Evolutionary conservation across 1,140 invertebrate genomes (phyloP).

Genomic region (Scaptomyza graminum): DNA sequence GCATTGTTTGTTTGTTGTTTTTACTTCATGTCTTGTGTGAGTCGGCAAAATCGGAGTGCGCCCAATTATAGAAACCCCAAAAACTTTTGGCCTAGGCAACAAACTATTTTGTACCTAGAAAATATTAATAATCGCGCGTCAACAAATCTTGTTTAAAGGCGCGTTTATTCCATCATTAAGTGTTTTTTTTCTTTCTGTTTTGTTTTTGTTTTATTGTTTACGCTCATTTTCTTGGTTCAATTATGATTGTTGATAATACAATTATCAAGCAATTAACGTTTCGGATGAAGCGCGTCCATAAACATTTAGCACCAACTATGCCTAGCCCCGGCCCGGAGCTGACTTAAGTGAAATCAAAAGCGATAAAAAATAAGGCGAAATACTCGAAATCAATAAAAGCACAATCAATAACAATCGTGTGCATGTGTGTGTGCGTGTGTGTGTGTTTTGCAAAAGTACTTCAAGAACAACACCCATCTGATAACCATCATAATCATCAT

Average conservation of each 20-base stretch:
- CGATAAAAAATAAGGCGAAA: slow-evolving; percentile 28
- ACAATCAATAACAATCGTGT: slow-evolving; percentile 48
- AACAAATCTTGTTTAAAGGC: slow-evolving; percentile 12
- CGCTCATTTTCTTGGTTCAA: slow-evolving; percentile 43
- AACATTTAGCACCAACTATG: slow-evolving; percentile 18
- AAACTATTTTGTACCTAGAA: not conserved
- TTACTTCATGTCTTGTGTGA: not conserved
- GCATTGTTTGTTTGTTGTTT: no score
- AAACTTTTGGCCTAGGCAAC: slow-evolving; percentile 33
- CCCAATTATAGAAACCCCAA: slow-evolving; percentile 41
- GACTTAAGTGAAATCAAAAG: slow-evolving; percentile 38
- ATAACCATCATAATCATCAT: slow-evolving; percentile 1
- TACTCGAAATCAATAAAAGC: slow-evolving; percentile 29
- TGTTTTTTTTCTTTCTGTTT: not conserved
- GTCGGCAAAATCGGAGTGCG: slow-evolving; percentile 59
- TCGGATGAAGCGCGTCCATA: slow-evolving; percentile 60
- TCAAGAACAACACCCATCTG: slow-evolving; percentile 29
- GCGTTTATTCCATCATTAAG: slow-evolving; percentile 36
- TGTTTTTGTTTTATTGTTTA: slow-evolving; percentile 27
- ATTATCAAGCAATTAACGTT: slow-evolving; percentile 74
- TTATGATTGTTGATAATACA: slow-evolving; percentile 74
- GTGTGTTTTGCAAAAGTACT: slow-evolving; percentile 32
- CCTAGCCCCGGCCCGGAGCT: not conserved
- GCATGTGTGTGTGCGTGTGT: no score
- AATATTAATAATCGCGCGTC: no score